Evolutionary conservation across 2,888 invertebrate genomes (phyloP).

Genomic region (Eurytoma californica): DNA sequence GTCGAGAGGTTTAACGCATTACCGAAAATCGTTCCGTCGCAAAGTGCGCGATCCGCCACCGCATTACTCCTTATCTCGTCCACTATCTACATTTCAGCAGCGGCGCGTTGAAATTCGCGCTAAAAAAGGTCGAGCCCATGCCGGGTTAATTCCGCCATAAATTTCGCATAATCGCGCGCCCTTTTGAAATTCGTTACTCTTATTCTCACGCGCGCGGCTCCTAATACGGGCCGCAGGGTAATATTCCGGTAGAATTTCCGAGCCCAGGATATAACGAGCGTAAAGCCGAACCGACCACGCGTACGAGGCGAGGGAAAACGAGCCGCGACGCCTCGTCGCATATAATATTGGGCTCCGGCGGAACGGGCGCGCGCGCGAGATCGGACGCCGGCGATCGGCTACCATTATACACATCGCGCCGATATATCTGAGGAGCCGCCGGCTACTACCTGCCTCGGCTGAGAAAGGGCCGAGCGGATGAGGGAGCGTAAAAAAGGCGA

Average conservation of each 20-base stretch:
- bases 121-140: background rate
- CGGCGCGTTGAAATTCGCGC: constrained; percentile 16
- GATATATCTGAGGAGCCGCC: constrained; percentile 40
- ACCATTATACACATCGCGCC: constrained; percentile 31
- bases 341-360: constrained; percentile 19
- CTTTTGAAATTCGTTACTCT: constrained; percentile 33
- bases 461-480: background rate
- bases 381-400: constrained; percentile 14
- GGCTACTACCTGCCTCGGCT: constrained; percentile 17
- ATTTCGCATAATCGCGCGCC: constrained; percentile 31
- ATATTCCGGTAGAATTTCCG: constrained; percentile 28
- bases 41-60: constrained; percentile 5
- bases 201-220: background rate
- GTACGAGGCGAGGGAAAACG: background rate
- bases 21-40: constrained; percentile 9
- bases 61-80: constrained; percentile 23
- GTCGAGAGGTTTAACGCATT: background rate
- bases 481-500: background rate
- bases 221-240: background rate
- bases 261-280: constrained; percentile 6
- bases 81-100: constrained; percentile 13
- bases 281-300: constrained; percentile 9
- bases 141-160: constrained; percentile 36
- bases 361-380: background rate
- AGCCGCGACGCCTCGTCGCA: constrained; percentile 16